phyloP scores from a whole-genome alignment of 1,140 invertebrate genomes.

The Drosophila sproati region DNA sequence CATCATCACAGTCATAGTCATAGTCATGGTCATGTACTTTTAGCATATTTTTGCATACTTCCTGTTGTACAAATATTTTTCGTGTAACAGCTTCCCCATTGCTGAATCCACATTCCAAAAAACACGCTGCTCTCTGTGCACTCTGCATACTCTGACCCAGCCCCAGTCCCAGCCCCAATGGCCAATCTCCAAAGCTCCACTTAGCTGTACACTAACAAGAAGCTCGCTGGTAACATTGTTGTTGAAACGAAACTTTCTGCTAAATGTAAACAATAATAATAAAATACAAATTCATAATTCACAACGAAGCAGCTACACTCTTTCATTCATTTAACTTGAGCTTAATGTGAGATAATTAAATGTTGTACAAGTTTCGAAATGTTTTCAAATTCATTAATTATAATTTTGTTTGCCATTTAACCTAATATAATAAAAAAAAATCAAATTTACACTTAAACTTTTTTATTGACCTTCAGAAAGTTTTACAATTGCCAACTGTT shows the following conservation, averaged over 20 bases:
- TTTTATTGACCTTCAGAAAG: too few relatives aligned
- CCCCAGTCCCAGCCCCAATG: neutral
- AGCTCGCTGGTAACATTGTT: constrained; percentile 60
- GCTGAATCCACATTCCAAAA: constrained; percentile 37
- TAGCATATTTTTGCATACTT: constrained; percentile 76
- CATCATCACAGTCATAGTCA: constrained; percentile 43
- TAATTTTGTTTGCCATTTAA: neutral
- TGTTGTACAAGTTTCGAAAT: neutral
- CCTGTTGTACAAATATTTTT: constrained; percentile 78
- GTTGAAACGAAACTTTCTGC: constrained; percentile 48
- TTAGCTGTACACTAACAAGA: constrained; percentile 12
- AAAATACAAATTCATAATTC: constrained; percentile 2
- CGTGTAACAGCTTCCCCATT: constrained; percentile 69
- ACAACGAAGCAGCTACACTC: constrained; percentile 16
- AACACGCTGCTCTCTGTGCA: neutral
- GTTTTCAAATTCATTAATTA: neutral
- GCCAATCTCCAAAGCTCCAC: neutral
- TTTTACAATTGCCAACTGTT: too few relatives aligned
- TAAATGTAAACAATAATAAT: constrained; percentile 69
- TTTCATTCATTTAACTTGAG: neutral
- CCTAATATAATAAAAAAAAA: neutral
- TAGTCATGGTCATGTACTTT: constrained; percentile 31
- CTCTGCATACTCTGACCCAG: neutral
- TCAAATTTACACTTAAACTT: too few relatives aligned
- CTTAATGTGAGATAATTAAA: neutral